These are phyloP conservation scores for Xestobium rufovillosum DNA, from an alignment of 2,888 invertebrate genomes.

Conservation along the genomic window DNA sequence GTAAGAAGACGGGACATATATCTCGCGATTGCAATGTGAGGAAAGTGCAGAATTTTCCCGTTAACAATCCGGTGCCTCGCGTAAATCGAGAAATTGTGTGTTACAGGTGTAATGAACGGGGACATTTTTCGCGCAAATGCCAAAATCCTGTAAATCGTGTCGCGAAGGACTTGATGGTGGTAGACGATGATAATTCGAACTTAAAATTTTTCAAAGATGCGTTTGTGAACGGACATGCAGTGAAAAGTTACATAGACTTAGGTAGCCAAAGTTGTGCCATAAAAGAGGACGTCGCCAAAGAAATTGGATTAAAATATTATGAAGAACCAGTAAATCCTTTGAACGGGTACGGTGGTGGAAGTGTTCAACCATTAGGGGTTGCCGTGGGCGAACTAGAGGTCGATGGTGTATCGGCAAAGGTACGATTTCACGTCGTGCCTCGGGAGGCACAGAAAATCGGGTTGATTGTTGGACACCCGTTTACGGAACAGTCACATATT, in stretches of 20 bases:
- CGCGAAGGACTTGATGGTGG: not conserved
- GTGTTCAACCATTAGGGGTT: not conserved
- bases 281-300: not conserved
- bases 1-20: too few relatives aligned
- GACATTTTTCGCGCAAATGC: not conserved
- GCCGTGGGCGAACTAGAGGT: conserved; percentile 1
- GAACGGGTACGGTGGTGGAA: not conserved
- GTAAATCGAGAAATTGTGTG: too few relatives aligned
- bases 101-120: too few relatives aligned
- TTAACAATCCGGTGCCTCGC: too few relatives aligned
- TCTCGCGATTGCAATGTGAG: too few relatives aligned
- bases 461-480: conserved; percentile 10
- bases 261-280: conserved; percentile 4
- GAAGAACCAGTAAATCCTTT: too few relatives aligned
- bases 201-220: conserved; percentile 9
- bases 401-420: conserved; percentile 8
- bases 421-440: conserved; percentile 7
- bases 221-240: not conserved
- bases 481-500: conserved; percentile 8
- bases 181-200: conserved; percentile 3
- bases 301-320: too few relatives aligned
- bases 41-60: too few relatives aligned
- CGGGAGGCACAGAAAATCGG: conserved; percentile 7
- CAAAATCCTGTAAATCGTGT: too few relatives aligned
- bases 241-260: conserved; percentile 6